Conservation (phyloP, 53 echinoderm and acorn worm species). For the Glandiceps talaboti region DNA sequence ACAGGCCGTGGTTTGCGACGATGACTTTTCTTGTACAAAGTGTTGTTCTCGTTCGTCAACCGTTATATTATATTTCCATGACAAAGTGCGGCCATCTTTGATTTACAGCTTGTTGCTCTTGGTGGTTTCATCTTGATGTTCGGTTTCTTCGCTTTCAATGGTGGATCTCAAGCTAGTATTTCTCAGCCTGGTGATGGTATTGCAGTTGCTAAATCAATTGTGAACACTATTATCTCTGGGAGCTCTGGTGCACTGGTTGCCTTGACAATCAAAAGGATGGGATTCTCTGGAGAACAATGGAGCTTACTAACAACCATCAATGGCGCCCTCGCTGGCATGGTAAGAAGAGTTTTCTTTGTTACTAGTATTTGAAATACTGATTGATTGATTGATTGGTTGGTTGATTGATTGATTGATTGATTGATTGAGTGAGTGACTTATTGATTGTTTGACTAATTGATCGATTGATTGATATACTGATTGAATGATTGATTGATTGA, state of each 20-base stretch:
- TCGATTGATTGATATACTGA: too few relatives aligned
- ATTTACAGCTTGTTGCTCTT: constrained; percentile 52
- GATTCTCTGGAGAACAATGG: constrained; percentile 44
- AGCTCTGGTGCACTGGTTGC: constrained; percentile 37
- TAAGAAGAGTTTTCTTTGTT: too few relatives aligned
- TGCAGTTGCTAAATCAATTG: constrained; percentile 42
- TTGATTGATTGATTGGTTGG: too few relatives aligned
- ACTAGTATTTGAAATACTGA: too few relatives aligned
- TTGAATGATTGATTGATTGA: too few relatives aligned
- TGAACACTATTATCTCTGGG: constrained; percentile 58
- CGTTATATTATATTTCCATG: too few relatives aligned
- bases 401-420: too few relatives aligned
- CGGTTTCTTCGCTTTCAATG: constrained; percentile 84
- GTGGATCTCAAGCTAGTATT: constrained; percentile 62
- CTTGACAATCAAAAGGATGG: constrained; percentile 29
- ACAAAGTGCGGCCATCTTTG: too few relatives aligned
- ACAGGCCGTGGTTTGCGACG: too few relatives aligned
- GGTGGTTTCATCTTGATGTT: constrained; percentile 83
- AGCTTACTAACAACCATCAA: constrained; percentile 81
- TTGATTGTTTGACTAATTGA: too few relatives aligned
- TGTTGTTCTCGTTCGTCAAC: not conserved
- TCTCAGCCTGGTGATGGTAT: constrained; percentile 51
- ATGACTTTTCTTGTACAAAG: not conserved
- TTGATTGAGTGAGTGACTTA: too few relatives aligned
- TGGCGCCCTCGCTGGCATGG: constrained; percentile 87